Evolutionary conservation across 1,140 invertebrate genomes (phyloP), one percentile per base, ranked within the genome.

Genomic region (Nephila pilipes): DNA sequence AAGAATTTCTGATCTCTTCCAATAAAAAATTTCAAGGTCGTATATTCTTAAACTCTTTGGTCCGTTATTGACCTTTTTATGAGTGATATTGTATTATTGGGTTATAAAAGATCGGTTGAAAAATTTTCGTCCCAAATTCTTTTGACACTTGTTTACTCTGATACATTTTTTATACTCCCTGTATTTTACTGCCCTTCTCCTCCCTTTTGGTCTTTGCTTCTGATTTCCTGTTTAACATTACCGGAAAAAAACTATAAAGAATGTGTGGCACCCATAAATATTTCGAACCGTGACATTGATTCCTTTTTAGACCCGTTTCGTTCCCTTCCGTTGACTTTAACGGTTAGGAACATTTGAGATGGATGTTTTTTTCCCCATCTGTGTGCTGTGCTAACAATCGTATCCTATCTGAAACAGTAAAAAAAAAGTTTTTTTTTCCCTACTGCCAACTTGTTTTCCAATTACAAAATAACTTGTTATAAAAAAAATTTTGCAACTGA

Each of bases 241-340:
- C 69, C 29, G 38, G 38, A 83, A 46, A 80, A 18, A 85, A 85
- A 29, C 81, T 55, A 29, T 29, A 85, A 46, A 36, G 85, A 58
- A 87, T 54, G 85, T 63, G 29, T 60, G 55, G 20, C 57, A 4
- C 25, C 32, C 25, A 60, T 87, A 87, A 87, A 87, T 87, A 87
- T 58, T 58, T 87, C 85, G 29, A 87, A 29, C 29, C 20, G 57
- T 87, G 85, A 63, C 85, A 36, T 87, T 58, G 46, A 63, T 87
- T 36, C 25, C 55, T 87, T 29, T 29, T 18, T 63, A 25, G 85
- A 87, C 20, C 85, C 54, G 85, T 87, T 63, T 60, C 6, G 80
- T 83, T 83, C 54, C 38, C 80, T 83, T 83, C n/a, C n/a, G 38
- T 83, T 83, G 80, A 75, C 54, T 83, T 55, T 25, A 83, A 83